Base-by-base conservation (phyloP, 1,140 invertebrate genomes). In the Asobara japonica region DNA sequence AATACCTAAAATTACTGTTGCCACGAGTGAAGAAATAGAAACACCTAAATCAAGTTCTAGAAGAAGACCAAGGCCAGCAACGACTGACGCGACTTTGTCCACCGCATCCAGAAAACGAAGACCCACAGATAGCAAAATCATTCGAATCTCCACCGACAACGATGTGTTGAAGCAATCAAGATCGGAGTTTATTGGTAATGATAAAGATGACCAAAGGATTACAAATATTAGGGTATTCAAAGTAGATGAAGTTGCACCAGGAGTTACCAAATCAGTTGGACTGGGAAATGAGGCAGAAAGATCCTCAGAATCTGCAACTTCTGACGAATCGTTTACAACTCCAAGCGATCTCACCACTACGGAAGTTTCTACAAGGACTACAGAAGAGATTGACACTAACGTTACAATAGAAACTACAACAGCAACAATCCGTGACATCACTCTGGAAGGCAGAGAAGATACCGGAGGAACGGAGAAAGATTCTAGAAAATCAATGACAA, bases 151-250 rank as follows among this genome's bases (percentile, higher is more conserved):
- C 22, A 18, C 51, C 8, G 51, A 56, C 3, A 25, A 56, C 13
- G 51, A 56, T 8, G 2, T 2, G 5, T 10, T 56, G 4, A 56
- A 56, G 11, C 61, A 41, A 27, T 71, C 75, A 13, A 76, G 72
- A 41, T 65, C 72, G 25, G 67, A 20, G 30, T 27, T 16, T 60
- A 36, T 56, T 62, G 72, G 67, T 11, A 67, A 74, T 70, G 69
- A 73, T 0, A 51, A 74, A 3, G 76, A 76, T 0, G 73, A 74
- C 7, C 61, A 80, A 0, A 81, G 74, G 16, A 74, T 80, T 8
- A 78, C 74, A 0, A 82, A 80, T 25, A 77, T 80, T 62, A 77
- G 71, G 36, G 74, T 83, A 18, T 77, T 80, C n/a, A 76, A 56
- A 27, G 75, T 74, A 33, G 11, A 61, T 1, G 76, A 71, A 1